These are phyloP conservation scores for Melinaea marsaeus DNA, from an alignment of 2,888 invertebrate genomes.

Conservation along the genomic window DNA sequence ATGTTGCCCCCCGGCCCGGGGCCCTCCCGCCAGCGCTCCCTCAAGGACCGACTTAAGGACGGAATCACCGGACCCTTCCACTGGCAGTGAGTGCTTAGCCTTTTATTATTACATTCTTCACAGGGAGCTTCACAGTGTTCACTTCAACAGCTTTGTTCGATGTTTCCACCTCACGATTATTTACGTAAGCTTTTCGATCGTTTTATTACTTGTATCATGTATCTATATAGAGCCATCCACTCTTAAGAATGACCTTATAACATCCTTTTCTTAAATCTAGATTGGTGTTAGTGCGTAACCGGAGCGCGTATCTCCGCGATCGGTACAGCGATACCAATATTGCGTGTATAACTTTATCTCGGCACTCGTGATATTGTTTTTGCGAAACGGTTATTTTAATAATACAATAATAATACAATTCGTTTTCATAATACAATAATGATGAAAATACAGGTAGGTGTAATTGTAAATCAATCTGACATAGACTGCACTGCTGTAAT, in stretches of 20 bases:
- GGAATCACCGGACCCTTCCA: constrained; percentile 88
- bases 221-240: not conserved
- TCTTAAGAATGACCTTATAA: constrained; percentile 25
- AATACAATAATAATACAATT: constrained; percentile 32
- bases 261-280: constrained; percentile 29
- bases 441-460: constrained; percentile 12
- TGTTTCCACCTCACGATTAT: constrained; percentile 17
- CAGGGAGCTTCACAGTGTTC: not conserved
- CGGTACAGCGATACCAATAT: constrained; percentile 17
- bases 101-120: constrained; percentile 6
- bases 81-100: constrained; percentile 85
- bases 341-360: constrained; percentile 16
- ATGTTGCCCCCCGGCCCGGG: constrained; percentile 69
- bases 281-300: constrained; percentile 16
- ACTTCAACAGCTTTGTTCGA: constrained; percentile 1
- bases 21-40: constrained; percentile 85
- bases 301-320: constrained; percentile 15
- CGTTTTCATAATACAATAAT: constrained; percentile 17
- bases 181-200: not conserved
- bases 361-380: constrained; percentile 6
- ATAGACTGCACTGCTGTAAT: not conserved
- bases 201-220: constrained; percentile 10
- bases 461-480: not conserved
- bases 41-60: constrained; percentile 87
- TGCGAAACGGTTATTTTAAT: constrained; percentile 13